Evolutionary conservation across 2,888 invertebrate genomes (phyloP).

Genomic region (Lypha dubia): DNA sequence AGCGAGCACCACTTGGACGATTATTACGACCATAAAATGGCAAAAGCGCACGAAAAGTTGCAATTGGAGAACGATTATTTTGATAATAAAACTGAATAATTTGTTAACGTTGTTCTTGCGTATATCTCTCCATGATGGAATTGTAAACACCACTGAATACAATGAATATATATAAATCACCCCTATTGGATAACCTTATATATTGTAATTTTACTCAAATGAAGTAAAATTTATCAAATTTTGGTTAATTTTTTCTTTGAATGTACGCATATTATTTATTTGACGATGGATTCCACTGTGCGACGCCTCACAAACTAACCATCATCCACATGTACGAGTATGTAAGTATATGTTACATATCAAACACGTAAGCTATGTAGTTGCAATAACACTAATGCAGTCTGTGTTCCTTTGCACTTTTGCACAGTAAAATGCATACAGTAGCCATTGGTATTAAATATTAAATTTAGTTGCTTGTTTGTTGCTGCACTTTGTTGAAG

Average conservation of each 20-base stretch:
- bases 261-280: background rate
- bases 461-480: background rate
- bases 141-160: too few relatives aligned
- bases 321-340: conserved; percentile 18
- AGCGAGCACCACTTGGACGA: too few relatives aligned
- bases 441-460: conserved; percentile 51
- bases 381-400: conserved; percentile 22
- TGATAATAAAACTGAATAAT: too few relatives aligned
- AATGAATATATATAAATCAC: too few relatives aligned
- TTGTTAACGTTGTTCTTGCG: too few relatives aligned
- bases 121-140: too few relatives aligned
- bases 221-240: too few relatives aligned
- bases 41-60: too few relatives aligned
- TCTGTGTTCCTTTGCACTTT: conserved; percentile 52
- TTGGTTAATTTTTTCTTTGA: too few relatives aligned
- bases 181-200: too few relatives aligned
- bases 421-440: conserved; percentile 38
- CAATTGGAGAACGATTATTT: too few relatives aligned
- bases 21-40: background rate
- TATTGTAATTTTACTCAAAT: too few relatives aligned
- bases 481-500: conserved; percentile 32
- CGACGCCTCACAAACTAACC: conserved; percentile 38
- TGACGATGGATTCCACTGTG: background rate
- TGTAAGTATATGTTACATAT: background rate
- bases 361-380: conserved; percentile 41